Percentiles rank a stretch among this genome's conserved stretches.
These are phyloP conservation scores for Habrosyne pyritoides DNA, from an alignment of 2,888 invertebrate species.

Conservation along the genomic window DNA sequence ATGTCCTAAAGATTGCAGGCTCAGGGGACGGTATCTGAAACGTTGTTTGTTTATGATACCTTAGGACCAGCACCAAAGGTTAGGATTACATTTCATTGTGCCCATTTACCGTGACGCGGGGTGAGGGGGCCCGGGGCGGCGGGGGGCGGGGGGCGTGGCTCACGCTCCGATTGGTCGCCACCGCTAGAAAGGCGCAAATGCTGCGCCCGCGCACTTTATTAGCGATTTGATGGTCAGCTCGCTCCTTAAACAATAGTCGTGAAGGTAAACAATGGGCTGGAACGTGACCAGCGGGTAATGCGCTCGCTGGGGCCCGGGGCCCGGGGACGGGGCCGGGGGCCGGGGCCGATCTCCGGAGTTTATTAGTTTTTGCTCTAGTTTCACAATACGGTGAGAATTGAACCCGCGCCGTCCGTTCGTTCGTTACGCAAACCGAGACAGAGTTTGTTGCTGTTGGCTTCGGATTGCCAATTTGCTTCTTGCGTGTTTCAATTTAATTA, in stretches of 20 bases:
- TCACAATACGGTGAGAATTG: slow-evolving; percentile 30
- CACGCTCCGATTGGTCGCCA: slow-evolving; percentile 31
- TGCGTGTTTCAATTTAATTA: slow-evolving; percentile 33
- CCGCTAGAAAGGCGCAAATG: slow-evolving; percentile 32
- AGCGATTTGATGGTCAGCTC: slow-evolving; percentile 39
- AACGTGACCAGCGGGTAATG: slow-evolving; percentile 47
- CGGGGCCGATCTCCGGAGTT: slow-evolving; percentile 32
- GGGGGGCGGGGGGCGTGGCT: slow-evolving; percentile 30
- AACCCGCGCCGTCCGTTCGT: slow-evolving; percentile 29
- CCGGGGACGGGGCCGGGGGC: not conserved
- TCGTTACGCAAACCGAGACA: slow-evolving; percentile 37
- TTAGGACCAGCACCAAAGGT: not conserved
- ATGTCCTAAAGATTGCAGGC: no score
- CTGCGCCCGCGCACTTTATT: slow-evolving; percentile 34
- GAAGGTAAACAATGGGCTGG: slow-evolving; percentile 53
- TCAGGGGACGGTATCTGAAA: not conserved
- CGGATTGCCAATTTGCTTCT: slow-evolving; percentile 26
- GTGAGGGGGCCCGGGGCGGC: not conserved
- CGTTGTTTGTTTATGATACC: not conserved
- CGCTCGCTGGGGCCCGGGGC: not conserved
- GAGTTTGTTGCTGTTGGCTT: slow-evolving; percentile 20
- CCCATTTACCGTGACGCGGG: no score
- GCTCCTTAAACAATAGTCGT: slow-evolving; percentile 39
- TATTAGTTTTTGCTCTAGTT: slow-evolving; percentile 42
- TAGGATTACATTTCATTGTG: slow-evolving; percentile 3